Evolutionary conservation across 2,797 vertebrate species (phyloP).

Genomic region (Hyperoplus immaculatus): DNA sequence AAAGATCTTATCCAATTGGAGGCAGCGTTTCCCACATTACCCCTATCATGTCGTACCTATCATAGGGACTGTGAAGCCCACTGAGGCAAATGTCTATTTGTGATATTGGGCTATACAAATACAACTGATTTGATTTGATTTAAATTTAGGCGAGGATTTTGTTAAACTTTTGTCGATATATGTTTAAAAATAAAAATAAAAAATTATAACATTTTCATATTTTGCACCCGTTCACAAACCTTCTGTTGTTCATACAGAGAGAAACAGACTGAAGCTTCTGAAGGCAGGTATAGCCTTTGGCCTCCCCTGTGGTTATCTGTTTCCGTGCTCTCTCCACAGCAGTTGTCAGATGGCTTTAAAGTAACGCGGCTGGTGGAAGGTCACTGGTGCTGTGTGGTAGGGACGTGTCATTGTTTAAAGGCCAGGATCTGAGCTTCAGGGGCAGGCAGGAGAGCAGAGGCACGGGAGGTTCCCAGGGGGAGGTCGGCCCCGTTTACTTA

Average conservation of each 20-base stretch:
- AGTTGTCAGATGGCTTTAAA: conserved; percentile 55
- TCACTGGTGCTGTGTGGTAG: conserved; percentile 62
- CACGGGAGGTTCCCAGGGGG: conserved; percentile 38
- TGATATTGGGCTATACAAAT: too few species aligned
- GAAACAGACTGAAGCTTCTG: neutral
- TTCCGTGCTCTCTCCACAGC: conserved; percentile 40
- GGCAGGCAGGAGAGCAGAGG: conserved; percentile 29
- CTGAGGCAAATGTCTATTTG: too few species aligned
- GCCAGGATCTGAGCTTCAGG: conserved; percentile 57
- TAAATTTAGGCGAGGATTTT: too few species aligned
- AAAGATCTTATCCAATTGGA: neutral
- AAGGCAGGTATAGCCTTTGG: conserved; percentile 24
- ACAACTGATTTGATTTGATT: too few species aligned
- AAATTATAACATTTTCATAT: neutral
- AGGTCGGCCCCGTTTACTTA: conserved; percentile 1
- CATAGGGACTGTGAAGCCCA: too few species aligned
- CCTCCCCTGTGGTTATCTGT: conserved; percentile 6
- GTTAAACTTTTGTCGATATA: too few species aligned
- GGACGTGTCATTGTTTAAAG: conserved; percentile 62
- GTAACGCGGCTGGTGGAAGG: conserved; percentile 57
- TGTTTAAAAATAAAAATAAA: too few species aligned
- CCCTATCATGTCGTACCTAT: too few species aligned
- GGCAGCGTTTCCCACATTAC: neutral
- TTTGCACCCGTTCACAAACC: neutral
- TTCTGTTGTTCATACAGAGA: neutral